Evolutionary conservation across 2,888 invertebrate genomes (phyloP).

Genomic region (Adela reaumurella): DNA sequence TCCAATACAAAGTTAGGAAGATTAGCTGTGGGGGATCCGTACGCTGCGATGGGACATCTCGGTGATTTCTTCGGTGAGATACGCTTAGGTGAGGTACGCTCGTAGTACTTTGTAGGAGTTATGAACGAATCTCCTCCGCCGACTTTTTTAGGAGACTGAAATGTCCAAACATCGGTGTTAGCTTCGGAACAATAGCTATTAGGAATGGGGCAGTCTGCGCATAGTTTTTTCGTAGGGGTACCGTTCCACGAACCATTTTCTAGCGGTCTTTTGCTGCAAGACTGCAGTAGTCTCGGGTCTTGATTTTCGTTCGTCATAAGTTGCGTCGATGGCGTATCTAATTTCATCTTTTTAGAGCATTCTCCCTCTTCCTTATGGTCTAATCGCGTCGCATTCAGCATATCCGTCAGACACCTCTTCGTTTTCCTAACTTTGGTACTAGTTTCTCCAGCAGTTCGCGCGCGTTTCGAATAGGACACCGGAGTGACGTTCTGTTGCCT

Average conservation of each 20-base stretch:
- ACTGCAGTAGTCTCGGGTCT: background rate
- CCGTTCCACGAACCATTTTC: background rate
- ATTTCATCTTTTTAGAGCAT: constrained; percentile 21
- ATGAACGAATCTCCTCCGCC: constrained; percentile 27
- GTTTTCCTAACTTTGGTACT: constrained; percentile 18
- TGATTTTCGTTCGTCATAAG: constrained; percentile 17
- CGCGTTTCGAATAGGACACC: constrained; percentile 12
- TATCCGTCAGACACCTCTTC: constrained; percentile 38
- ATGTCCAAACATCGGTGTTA: constrained; percentile 21
- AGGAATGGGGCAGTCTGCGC: background rate
- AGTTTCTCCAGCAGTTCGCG: background rate
- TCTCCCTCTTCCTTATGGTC: constrained; percentile 21
- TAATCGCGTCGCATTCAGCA: constrained; percentile 25
- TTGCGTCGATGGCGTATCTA: constrained; percentile 15
- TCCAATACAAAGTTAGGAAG: constrained; percentile 74
- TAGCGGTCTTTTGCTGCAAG: background rate
- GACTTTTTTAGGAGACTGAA: constrained; percentile 14
- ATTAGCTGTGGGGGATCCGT: constrained; percentile 62
- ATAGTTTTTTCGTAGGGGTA: background rate
- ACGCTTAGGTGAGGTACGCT: constrained; percentile 20
- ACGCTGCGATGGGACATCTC: constrained; percentile 18
- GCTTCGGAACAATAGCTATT: background rate
- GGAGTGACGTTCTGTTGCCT: constrained; percentile 18
- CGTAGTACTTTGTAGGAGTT: constrained; percentile 35
- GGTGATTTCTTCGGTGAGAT: constrained; percentile 25